Base-by-base conservation (phyloP, 2,888 invertebrate species). In the Incurvaria masculella region DNA sequence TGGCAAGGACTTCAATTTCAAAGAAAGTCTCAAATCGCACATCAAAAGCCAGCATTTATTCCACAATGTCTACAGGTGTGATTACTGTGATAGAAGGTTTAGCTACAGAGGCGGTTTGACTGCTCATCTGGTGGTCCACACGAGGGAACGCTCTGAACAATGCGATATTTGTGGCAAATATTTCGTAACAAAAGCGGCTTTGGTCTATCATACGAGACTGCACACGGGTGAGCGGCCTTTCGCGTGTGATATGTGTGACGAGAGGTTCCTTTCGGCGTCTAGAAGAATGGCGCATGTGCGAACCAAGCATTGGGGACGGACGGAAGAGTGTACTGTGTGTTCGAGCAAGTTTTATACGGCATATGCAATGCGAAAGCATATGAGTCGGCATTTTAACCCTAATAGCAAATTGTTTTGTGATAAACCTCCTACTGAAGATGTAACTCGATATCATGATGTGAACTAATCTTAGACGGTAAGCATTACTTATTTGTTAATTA, bases 141-240 rank as follows among this genome's bases (percentile, higher is more conserved):
- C 44, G 48, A 50, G 56, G 49, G 61, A 61, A 42, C 55, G 61
- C 47, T 69, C 68, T 50, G 61, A 60, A 1, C 51, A 61, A 8
- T 73, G 73, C 52, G 65, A 70, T 33, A 46, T 66, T 1, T 74
- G 73, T 43, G 67, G 68, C 1, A 60, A 63, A 2, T 54, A 53
- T 17, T 72, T 73, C 56, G 52, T 59, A 1, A 58, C 57, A 51
- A 63, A 63, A 33, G 68, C 66, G 47, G 66, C 65, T 2, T 59
- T 70, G 19, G 45, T 50, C 1, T 63, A 66, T 50, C 73, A 74
- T 54, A 55, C 66, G 46, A 61, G 61, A 48, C 47, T 69, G 16
- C 73, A 74, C 54, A 55, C 59, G 0, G 62, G 66, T 1, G 58
- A 58, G 2, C 68, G 62, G 50, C 65, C 65, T 1, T 72, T 59